Base-by-base conservation (phyloP, 2,797 vertebrate genomes). In the Syncerus caffer region DNA sequence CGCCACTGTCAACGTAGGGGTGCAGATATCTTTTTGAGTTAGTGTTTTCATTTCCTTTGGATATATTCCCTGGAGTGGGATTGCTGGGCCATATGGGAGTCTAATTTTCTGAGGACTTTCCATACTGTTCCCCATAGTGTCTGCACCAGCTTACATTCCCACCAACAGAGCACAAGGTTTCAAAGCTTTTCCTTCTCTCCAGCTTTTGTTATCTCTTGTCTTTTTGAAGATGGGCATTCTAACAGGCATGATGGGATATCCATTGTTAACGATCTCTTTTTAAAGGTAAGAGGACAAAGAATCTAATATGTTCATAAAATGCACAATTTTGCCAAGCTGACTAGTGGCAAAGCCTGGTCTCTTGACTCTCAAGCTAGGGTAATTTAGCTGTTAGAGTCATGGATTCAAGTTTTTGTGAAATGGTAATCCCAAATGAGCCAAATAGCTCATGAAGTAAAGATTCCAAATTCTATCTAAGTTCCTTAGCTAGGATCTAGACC, bases 251-350 rank as follows among this genome's bases (percentile, higher is more conserved):
- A 27, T 53, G 80, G 4, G 12, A 34, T 15, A 83, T 55, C 13
- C 4, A 3, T 83, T 80, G 51, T 25, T 55, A 55, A 82, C 0
- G 1, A 90, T 80, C 58, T 91, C 42, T 76, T 96, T 85, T 74
- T 55, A 47, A 94, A 91, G 38, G 9, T 88, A 93, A 85, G 60
- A 89, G 31, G 50, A 23, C 19, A 95, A 64, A 90, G 67, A 94
- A 89, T 57, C 42, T 34, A 74, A 91, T 76, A 89, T 21, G 23
- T 14, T 62, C 34, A 71, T 67, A 71, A 60, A 87, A 87, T 50
- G 31, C 19, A 42, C 13, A 85, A 19, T 78, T 89, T 85, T 90
- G 25, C 84, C 78, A 47, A 80, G 74, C 42, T 34, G 21, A 3
- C 42, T 67, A 2, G 12, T 25, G 7, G 23, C 14, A n/a, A n/a